phyloP scores from a whole-genome alignment of 2,888 invertebrate genomes.

The Drosophila kokeensis region DNA sequence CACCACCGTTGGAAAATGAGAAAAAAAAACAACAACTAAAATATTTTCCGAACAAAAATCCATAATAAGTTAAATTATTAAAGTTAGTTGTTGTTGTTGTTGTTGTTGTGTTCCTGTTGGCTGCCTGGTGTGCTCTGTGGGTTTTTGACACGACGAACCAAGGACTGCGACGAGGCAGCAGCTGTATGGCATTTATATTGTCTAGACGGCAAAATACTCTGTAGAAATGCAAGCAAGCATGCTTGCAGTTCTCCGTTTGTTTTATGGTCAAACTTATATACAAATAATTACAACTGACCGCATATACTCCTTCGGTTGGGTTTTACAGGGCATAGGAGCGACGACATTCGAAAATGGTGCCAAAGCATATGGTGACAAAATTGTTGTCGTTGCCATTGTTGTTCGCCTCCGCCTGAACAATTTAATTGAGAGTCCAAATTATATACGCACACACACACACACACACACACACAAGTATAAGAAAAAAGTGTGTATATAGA shows the following conservation, averaged over 20 bases:
- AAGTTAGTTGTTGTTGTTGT: constrained; percentile 55
- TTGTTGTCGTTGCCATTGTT: constrained; percentile 52
- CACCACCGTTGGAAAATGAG: constrained; percentile 57
- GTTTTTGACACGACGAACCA: constrained; percentile 56
- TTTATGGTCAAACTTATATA: background rate
- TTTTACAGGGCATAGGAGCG: constrained; percentile 26
- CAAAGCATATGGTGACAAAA: constrained; percentile 80
- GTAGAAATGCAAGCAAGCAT: no score
- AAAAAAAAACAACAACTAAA: constrained; percentile 41
- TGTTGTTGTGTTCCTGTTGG: constrained; percentile 22
- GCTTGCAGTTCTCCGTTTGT: background rate
- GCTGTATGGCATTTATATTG: background rate
- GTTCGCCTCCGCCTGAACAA: constrained; percentile 68
- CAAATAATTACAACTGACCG: background rate
- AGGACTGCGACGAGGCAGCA: constrained; percentile 40
- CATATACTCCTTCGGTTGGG: background rate
- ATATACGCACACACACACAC: constrained; percentile 37
- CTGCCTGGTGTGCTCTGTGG: constrained; percentile 41
- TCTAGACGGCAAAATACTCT: constrained; percentile 19
- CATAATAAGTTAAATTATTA: constrained; percentile 80
- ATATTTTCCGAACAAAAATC: constrained; percentile 70
- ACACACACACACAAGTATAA: background rate
- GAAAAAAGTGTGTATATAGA: constrained; percentile 13
- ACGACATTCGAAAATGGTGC: constrained; percentile 57
- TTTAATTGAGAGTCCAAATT: constrained; percentile 79